Conservation (phyloP, 2,888 invertebrate genomes). For the Unio pictorum region DNA sequence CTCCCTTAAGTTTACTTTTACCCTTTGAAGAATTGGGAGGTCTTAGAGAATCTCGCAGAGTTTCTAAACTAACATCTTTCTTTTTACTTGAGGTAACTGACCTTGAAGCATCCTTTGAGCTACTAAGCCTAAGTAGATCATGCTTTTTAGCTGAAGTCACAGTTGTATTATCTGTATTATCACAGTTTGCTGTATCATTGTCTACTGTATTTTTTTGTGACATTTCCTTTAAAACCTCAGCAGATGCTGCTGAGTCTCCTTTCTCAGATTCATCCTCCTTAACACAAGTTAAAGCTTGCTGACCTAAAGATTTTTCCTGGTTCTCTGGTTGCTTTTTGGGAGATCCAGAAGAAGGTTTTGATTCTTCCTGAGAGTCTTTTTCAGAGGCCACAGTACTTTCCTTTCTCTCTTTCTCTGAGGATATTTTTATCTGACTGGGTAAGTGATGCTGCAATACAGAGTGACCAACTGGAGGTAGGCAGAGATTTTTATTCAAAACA, state of each 20-base stretch:
- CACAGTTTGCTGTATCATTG: constrained; percentile 32
- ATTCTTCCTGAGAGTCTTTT: constrained; percentile 3
- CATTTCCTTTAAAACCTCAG: constrained; percentile 7
- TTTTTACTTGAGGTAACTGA: constrained; percentile 44
- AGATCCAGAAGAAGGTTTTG: neutral
- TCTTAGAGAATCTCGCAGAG: constrained; percentile 48
- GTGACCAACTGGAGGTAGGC: constrained; percentile 67
- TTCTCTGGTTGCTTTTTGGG: constrained; percentile 22
- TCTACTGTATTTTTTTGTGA: constrained; percentile 7
- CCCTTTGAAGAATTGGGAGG: constrained; percentile 46
- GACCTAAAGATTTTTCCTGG: constrained; percentile 25
- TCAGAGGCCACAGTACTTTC: neutral
- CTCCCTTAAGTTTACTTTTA: constrained; percentile 38
- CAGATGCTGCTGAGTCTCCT: constrained; percentile 1
- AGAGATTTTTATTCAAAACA: constrained; percentile 61
- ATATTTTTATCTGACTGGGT: constrained; percentile 2
- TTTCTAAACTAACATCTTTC: constrained; percentile 54
- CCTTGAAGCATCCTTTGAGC: constrained; percentile 29
- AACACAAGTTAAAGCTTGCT: constrained; percentile 43
- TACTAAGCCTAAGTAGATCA: constrained; percentile 37
- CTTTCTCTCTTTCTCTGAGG: neutral
- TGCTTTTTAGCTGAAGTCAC: constrained; percentile 31
- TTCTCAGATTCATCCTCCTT: constrained; percentile 39
- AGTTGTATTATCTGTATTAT: constrained; percentile 27
- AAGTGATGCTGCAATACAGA: constrained; percentile 16